These are phyloP conservation scores for Morpho achilles DNA, from an alignment of 2,888 invertebrate species.

Conservation along the genomic window DNA sequence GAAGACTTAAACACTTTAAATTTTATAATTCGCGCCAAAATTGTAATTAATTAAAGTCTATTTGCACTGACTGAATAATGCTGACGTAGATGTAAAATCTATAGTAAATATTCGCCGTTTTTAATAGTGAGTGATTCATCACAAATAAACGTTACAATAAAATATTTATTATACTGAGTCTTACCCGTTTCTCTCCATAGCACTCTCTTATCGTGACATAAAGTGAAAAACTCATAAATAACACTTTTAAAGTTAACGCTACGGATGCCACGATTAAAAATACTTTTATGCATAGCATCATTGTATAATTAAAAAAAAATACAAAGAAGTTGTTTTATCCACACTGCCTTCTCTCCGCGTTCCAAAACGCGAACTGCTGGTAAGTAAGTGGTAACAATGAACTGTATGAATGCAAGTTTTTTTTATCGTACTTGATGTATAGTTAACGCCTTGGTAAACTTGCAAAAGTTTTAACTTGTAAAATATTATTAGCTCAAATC, in stretches of 20 bases:
- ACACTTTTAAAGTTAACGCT: conserved; percentile 59
- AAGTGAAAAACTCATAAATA: conserved; percentile 65
- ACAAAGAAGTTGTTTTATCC: conserved; percentile 10
- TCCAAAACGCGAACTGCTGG: conserved; percentile 18
- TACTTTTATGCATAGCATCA: conserved; percentile 8
- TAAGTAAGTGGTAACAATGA: conserved; percentile 7
- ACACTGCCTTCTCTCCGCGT: conserved; percentile 13
- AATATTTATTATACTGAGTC: neutral
- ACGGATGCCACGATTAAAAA: conserved; percentile 66
- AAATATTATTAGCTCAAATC: neutral
- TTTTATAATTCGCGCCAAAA: too few species aligned
- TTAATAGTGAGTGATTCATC: too few species aligned
- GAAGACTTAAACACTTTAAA: too few species aligned
- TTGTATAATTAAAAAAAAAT: neutral
- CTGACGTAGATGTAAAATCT: too few species aligned
- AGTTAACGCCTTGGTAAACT: conserved; percentile 4
- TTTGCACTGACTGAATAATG: too few species aligned
- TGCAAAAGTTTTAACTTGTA: conserved; percentile 1
- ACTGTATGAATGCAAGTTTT: conserved; percentile 39
- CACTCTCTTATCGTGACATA: conserved; percentile 24
- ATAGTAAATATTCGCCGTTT: too few species aligned
- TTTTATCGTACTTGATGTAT: neutral
- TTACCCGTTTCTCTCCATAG: conserved; percentile 30
- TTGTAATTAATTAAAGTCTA: too few species aligned
- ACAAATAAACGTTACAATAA: too few species aligned